Base-by-base conservation (phyloP, 1,140 invertebrate genomes). In the Reticulitermes speratus region DNA sequence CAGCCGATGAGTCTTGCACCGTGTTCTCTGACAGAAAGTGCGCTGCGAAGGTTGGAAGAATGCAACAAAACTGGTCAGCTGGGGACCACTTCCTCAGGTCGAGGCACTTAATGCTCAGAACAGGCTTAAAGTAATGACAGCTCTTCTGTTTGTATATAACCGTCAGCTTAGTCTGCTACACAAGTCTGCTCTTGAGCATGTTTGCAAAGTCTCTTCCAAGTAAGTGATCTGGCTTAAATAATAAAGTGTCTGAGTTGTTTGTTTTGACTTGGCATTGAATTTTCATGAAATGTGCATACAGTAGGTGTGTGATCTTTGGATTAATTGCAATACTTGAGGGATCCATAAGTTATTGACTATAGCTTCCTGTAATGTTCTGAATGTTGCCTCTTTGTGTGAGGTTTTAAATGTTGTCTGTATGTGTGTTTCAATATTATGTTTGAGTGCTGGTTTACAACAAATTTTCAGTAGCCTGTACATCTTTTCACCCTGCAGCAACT, bases 91-190 rank as follows among this genome's bases (percentile, higher is more conserved):
- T 86, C 93, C 96, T 82, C 96, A 97, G 91, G 94, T 97, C 52
- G 96, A 98, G 90, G 93, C 93, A n/a, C 92, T 98, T 21, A 96
- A 96, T 91, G 96, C 96, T 69, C 95, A 97, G 90, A 97, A 97
- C 89, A 93, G 97, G 86, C 93, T 97, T 87, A 94, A 95, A 91
- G 95, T 98, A 21, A 94, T 98, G 93, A 96, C 97, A 23, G 96
- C 97, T 85, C 90, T 98, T 44, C 91, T 98, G 55, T 97, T 97
- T 90, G 93, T 97, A 87, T 98, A 97, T 90, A 98, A 98, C 92
- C 94, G 95, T 89, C 94, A 97, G 88, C 92, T 98, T 75, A 95
- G 94, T 89, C 93, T 94, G 87, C 93, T 98, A 87, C 94, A 95
- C 75, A 95, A 95, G 89, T 93, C 95, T 83, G 95, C 97, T 65